Evolutionary conservation across 1,140 invertebrate genomes (phyloP).

Genomic region (Drosophila eugracilis): DNA sequence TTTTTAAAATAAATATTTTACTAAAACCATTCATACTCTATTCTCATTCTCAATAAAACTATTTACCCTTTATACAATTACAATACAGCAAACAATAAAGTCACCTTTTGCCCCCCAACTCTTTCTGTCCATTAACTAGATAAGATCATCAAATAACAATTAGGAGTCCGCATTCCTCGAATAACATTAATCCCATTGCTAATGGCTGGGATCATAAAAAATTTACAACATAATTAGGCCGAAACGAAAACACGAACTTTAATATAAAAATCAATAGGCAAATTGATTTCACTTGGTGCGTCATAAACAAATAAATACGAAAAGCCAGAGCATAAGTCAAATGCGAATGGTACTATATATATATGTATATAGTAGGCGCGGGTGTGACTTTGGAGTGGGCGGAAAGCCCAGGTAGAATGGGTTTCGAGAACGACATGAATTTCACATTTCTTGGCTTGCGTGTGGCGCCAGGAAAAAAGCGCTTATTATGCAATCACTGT

Average conservation of each 20-base stretch:
- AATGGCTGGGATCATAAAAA: constrained; percentile 43
- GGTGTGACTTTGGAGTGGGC: constrained; percentile 5
- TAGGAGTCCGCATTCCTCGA: constrained; percentile 6
- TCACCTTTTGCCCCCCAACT: neutral
- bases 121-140: constrained; percentile 16
- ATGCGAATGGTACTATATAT: constrained; percentile 26
- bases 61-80: too few relatives aligned
- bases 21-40: too few relatives aligned
- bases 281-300: constrained; percentile 69
- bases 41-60: too few relatives aligned
- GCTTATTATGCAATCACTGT: constrained; percentile 82
- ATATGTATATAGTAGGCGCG: constrained; percentile 16
- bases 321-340: constrained; percentile 57
- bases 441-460: constrained; percentile 76
- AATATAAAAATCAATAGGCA: constrained; percentile 75
- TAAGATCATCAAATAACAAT: constrained; percentile 43
- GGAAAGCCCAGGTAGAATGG: neutral
- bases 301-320: constrained; percentile 54
- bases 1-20: too few relatives aligned
- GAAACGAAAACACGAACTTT: constrained; percentile 52
- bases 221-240: constrained; percentile 56
- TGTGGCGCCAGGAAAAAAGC: constrained; percentile 76
- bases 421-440: constrained; percentile 52
- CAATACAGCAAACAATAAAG: neutral
- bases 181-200: constrained; percentile 13